phyloP scores from a whole-genome alignment of 2,888 invertebrate species.

The Trichacis sp. region DNA sequence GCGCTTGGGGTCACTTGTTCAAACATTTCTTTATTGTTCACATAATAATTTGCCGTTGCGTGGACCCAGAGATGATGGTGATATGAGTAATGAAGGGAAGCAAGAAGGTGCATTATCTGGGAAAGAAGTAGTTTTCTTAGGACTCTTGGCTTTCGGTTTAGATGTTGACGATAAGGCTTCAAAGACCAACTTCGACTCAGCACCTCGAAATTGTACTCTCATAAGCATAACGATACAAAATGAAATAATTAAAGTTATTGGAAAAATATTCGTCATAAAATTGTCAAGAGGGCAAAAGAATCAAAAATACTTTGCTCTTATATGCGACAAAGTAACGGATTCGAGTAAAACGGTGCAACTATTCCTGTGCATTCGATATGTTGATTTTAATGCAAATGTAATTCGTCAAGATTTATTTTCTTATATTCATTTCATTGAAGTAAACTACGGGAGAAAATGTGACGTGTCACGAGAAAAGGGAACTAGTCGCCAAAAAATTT shows the following conservation, averaged over 20 bases:
- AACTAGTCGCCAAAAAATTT: no score
- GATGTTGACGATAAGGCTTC: no score
- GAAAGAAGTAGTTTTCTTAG: no score
- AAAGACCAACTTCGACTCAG: no score
- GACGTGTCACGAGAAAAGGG: no score
- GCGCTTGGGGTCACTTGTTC: neutral
- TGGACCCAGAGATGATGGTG: neutral
- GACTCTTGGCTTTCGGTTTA: no score
- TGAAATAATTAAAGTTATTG: neutral
- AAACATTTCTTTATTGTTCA: neutral
- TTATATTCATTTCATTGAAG: neutral
- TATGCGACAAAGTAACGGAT: neutral
- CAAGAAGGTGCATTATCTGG: no score
- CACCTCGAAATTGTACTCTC: no score
- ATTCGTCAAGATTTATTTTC: conserved; percentile 7
- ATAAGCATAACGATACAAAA: neutral
- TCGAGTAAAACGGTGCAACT: neutral
- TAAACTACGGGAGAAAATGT: neutral
- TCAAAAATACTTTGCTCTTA: neutral
- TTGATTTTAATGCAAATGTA: neutral
- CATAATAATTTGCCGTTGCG: neutral
- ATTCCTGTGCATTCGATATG: conserved; percentile 5
- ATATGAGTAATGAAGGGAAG: neutral
- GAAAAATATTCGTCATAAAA: neutral
- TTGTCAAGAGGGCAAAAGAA: neutral